Evolutionary conservation across 2,113 vertebrate species (phyloP), one percentile per base, ranked within the genome.

Genomic region (Hippocampus comes): DNA sequence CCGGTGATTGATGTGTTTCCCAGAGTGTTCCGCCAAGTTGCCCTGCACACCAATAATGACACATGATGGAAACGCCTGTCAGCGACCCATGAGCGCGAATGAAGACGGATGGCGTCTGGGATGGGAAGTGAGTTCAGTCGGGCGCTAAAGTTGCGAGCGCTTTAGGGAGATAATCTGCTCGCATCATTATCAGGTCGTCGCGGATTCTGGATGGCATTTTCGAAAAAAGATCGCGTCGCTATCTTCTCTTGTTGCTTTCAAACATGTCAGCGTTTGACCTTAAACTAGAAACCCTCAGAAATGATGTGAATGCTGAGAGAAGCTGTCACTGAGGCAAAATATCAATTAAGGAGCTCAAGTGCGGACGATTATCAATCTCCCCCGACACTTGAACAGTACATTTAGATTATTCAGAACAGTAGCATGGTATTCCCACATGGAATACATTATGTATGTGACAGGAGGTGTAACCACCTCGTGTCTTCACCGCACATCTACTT

Each of bases 61-160:
- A 92, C 86, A 92, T 93, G 92, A 93, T 93, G 88, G 92, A 93
- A 91, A 84, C 80, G 83, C 88, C 90, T 91, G 91, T 92, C 92
- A 90, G 76, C 9, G 51, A 82, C 86, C 87, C 90, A 81, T 81
- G 82, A 88, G 79, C 73, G 78, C 70, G 86, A 91, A 93, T 92
- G 90, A 93, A 93, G 92, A 93, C 83, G 82, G 92, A 93, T 92
- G 72, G 88, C 61, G 74, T 78, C 74, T 79, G 75, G 77, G 79
- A 92, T 90, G 77, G 86, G 84, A 91, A 90, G 88, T 91, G 90
- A 91, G 92, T 65, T 92, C 91, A 86, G 86, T 89, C 79, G 79
- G 90, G 80, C 84, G 77, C 82, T 34, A 81, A 92, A 90, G 87
- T 92, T 90, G 88, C 84, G 75, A 89, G 81, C 63, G 25, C 84